These are phyloP conservation scores for Nesogale talazaci DNA, from an alignment of 2,113 vertebrate species.

Conservation along the genomic window DNA sequence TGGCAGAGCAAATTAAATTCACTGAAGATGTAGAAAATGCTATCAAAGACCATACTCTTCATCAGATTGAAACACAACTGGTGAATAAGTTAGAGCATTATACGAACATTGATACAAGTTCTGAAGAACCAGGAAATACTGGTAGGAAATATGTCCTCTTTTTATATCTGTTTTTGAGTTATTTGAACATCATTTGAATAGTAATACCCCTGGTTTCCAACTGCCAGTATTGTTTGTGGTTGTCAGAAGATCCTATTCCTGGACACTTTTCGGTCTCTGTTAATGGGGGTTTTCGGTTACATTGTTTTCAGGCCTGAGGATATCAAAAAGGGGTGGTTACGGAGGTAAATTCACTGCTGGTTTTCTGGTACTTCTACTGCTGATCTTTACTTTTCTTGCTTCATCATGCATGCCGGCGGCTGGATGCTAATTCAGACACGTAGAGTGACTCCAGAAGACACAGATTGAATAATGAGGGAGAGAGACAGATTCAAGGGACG, in stretches of 20 bases:
- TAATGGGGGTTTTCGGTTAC: background rate
- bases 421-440: no score
- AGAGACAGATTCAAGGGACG: no score
- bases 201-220: background rate
- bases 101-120: conserved; percentile 89
- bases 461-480: no score
- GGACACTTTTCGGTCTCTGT: background rate
- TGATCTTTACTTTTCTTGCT: background rate
- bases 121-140: conserved; percentile 85
- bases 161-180: background rate
- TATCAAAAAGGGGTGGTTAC: background rate
- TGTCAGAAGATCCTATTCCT: no score
- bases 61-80: conserved; percentile 92
- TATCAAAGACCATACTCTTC: conserved; percentile 90
- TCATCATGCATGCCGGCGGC: no score
- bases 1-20: conserved; percentile 98
- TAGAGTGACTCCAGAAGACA: no score
- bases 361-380: background rate
- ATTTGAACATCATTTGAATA: background rate
- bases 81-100: conserved; percentile 94
- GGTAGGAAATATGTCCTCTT: conserved; percentile 80
- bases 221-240: background rate
- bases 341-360: background rate
- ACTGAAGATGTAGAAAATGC: conserved; percentile 95
- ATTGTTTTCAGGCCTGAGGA: background rate